These are phyloP conservation scores for Neosilurus mollespiculum DNA, from an alignment of 2,797 vertebrate genomes.

Conservation along the genomic window DNA sequence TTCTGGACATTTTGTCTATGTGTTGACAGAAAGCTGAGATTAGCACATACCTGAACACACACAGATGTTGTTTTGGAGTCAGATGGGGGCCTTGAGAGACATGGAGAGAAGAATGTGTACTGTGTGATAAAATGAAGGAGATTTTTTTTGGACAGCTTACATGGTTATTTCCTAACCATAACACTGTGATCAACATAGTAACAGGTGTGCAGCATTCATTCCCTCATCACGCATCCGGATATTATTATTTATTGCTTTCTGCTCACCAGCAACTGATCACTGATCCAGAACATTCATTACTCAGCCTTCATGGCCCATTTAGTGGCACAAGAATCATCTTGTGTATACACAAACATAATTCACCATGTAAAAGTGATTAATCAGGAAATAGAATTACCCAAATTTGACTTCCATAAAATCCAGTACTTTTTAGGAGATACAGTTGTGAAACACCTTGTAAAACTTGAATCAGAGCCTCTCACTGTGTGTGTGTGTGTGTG, in stretches of 20 bases:
- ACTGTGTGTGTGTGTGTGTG: conserved; percentile 1
- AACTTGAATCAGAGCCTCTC: background rate
- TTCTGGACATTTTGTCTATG: conserved; percentile 27
- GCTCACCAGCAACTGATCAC: background rate
- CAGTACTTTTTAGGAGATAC: background rate
- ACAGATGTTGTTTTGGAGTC: background rate
- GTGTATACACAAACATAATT: background rate
- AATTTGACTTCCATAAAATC: background rate
- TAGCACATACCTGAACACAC: conserved; percentile 29
- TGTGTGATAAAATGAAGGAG: background rate
- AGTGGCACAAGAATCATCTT: background rate
- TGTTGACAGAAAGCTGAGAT: conserved; percentile 34
- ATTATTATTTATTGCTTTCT: background rate
- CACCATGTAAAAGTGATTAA: background rate
- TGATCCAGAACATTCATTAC: background rate
- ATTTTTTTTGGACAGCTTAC: background rate
- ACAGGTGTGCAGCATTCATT: conserved; percentile 10
- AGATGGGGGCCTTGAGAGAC: background rate
- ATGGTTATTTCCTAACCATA: background rate
- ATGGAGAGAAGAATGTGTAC: background rate
- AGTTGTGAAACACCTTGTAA: background rate
- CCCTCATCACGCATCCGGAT: background rate
- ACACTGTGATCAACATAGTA: background rate
- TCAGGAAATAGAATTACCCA: background rate
- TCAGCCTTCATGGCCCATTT: background rate